These are phyloP conservation scores for Chaetodon auriga DNA, from an alignment of 2,113 vertebrate genomes.

Conservation along the genomic window DNA sequence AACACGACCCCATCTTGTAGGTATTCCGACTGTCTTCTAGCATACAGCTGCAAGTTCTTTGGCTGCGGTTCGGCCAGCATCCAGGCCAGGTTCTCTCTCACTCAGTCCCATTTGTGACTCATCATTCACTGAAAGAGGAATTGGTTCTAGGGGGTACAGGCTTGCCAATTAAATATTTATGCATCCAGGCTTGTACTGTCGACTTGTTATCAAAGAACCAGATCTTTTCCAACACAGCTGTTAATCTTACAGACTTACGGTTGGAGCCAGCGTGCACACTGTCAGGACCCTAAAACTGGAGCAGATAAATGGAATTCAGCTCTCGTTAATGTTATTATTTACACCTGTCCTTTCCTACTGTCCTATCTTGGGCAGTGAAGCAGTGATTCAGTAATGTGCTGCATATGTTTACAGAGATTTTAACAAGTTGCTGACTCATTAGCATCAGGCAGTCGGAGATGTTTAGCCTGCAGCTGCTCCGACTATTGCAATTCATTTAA, in stretches of 20 bases:
- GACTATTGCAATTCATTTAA: background rate
- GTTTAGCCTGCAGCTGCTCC: background rate
- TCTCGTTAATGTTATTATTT: background rate
- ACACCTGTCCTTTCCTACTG: background rate
- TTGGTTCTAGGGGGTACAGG: too few species aligned
- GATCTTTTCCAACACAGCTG: background rate
- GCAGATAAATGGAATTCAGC: slow-evolving; percentile 2
- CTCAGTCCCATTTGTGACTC: too few species aligned
- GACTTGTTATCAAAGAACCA: too few species aligned
- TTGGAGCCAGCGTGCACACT: background rate
- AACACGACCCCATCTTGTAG: too few species aligned
- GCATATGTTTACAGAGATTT: slow-evolving; percentile 6
- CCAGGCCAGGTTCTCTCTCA: too few species aligned
- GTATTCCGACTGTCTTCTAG: too few species aligned
- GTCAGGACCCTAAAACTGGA: background rate
- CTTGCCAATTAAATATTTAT: too few species aligned
- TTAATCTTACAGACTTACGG: background rate
- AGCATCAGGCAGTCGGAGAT: background rate
- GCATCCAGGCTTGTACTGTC: too few species aligned
- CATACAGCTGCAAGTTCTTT: too few species aligned
- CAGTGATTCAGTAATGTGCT: background rate
- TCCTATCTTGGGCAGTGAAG: background rate
- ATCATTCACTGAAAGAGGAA: too few species aligned
- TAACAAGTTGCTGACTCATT: background rate
- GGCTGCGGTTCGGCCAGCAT: too few species aligned